phyloP scores from a whole-genome alignment of 2,113 vertebrate genomes.

The Corydoras maculifer region DNA sequence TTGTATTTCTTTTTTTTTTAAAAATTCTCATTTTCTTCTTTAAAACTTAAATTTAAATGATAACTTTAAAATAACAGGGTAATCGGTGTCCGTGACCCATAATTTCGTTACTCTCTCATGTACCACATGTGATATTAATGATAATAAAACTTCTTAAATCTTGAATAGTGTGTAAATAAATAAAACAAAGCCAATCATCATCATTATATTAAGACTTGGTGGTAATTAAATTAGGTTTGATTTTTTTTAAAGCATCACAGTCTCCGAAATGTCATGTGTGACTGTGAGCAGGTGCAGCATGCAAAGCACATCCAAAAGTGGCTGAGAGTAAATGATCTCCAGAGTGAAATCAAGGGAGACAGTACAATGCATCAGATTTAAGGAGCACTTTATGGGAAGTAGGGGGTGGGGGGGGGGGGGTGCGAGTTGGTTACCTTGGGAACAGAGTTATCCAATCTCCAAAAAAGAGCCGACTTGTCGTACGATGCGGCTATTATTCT shows the following conservation, averaged over 20 bases:
- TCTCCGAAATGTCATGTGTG: not conserved
- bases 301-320: not conserved
- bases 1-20: too few relatives aligned
- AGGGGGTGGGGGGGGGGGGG: not conserved
- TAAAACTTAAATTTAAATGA: too few relatives aligned
- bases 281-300: conserved; percentile 1
- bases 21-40: too few relatives aligned
- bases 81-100: too few relatives aligned
- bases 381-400: not conserved
- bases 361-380: conserved; percentile 7
- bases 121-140: too few relatives aligned
- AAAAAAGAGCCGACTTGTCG: conserved; percentile 76
- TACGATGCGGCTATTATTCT: conserved; percentile 74
- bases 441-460: conserved; percentile 67
- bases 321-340: conserved; percentile 19
- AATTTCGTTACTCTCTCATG: too few relatives aligned
- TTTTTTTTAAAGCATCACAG: not conserved
- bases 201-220: too few relatives aligned
- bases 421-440: conserved; percentile 65
- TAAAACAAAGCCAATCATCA: not conserved
- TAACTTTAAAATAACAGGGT: too few relatives aligned
- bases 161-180: not conserved
- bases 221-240: too few relatives aligned
- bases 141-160: too few relatives aligned
- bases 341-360: conserved; percentile 20